Conservation (phyloP, 2,797 vertebrate species). For the Limosa lapponica region DNA sequence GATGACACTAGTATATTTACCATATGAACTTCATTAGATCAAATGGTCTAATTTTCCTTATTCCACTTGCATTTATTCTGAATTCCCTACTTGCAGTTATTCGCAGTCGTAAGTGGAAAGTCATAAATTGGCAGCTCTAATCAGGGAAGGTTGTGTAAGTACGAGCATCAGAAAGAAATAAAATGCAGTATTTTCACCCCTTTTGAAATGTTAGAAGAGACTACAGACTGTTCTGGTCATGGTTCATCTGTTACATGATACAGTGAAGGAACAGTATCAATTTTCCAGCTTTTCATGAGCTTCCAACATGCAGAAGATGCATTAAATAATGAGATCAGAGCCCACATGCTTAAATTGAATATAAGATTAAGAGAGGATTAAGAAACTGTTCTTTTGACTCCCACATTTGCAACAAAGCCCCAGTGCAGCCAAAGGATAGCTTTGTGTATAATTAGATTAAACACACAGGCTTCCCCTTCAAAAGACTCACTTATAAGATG, state of each 20-base stretch:
- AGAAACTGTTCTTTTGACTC: slow-evolving; percentile 32
- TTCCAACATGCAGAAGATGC: slow-evolving; percentile 63
- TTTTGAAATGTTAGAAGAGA: not conserved
- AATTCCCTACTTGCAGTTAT: not conserved
- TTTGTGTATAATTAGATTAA: not conserved
- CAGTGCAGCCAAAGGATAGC: not conserved
- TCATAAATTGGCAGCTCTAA: not conserved
- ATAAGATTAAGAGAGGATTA: slow-evolving; percentile 36
- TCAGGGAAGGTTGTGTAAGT: not conserved
- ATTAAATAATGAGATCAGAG: slow-evolving; percentile 34
- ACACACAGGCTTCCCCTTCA: not conserved
- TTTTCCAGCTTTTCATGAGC: slow-evolving; percentile 31
- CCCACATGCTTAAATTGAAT: slow-evolving; percentile 65
- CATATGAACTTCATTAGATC: not conserved
- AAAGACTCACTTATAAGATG: not conserved
- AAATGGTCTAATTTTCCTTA: not conserved
- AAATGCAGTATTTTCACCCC: not conserved
- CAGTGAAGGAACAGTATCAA: not conserved
- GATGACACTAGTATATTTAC: not conserved
- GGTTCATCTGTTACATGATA: not conserved
- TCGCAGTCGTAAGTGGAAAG: not conserved
- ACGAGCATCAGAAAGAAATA: not conserved
- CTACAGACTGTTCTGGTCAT: not conserved
- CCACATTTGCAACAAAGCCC: slow-evolving; percentile 30
- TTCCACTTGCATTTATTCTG: not conserved